A percentile compares a stretch with the other conserved stretches of the same genome.
Evolutionary conservation across 2,113 vertebrate species (phyloP).

Genomic region (Coreoperca whiteheadi): DNA sequence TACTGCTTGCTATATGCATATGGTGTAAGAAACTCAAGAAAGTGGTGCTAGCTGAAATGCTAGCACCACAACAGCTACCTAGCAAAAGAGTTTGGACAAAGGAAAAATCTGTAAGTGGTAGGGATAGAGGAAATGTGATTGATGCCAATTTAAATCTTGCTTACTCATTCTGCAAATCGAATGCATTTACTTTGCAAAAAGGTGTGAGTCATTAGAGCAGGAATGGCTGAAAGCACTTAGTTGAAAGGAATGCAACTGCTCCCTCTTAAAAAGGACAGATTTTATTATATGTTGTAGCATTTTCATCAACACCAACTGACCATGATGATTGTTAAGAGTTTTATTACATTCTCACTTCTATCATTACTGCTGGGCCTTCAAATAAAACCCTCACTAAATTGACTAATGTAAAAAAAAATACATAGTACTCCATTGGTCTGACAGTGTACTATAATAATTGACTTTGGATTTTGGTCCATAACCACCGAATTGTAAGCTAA

Average conservation of each 20-base stretch:
- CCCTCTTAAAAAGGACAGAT: not conserved
- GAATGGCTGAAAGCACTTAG: not conserved
- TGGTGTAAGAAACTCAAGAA: slow-evolving; percentile 2
- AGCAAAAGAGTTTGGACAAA: not conserved
- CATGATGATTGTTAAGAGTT: not conserved
- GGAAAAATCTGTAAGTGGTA: slow-evolving; percentile 1
- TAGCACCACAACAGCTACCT: too few species aligned
- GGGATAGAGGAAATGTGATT: slow-evolving; percentile 31
- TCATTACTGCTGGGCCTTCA: not conserved
- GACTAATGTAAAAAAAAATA: not conserved
- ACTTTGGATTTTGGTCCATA: not conserved
- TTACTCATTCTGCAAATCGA: slow-evolving; percentile 24
- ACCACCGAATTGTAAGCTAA: not conserved
- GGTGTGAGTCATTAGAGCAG: slow-evolving; percentile 10
- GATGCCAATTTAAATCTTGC: slow-evolving; percentile 29
- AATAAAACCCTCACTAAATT: not conserved
- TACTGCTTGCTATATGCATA: not conserved
- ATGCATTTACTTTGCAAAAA: slow-evolving; percentile 34
- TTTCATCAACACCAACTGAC: not conserved
- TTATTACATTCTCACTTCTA: not conserved
- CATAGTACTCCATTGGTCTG: not conserved
- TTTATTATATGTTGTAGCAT: not conserved
- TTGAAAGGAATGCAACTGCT: not conserved
- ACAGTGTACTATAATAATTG: not conserved
- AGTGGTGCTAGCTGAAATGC: not conserved